phyloP scores from a whole-genome alignment of 2,113 vertebrate genomes.

The Austrofundulus limnaeus region DNA sequence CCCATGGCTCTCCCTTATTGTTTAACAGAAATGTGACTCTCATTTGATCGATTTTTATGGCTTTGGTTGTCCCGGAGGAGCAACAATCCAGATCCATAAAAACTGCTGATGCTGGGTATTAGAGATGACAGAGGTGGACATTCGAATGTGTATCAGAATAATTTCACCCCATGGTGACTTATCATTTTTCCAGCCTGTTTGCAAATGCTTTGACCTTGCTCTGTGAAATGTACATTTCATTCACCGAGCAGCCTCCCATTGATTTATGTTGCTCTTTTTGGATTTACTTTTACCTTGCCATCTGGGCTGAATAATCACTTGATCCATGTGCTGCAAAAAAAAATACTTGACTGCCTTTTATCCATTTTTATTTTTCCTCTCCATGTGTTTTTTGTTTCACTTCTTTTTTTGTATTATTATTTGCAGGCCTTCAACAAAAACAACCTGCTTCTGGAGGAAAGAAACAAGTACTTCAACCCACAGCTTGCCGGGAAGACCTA shows the following conservation, averaged over 20 bases:
- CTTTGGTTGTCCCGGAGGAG: conserved; percentile 52
- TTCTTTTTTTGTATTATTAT: no score
- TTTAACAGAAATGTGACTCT: conserved; percentile 54
- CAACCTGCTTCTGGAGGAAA: conserved; percentile 96
- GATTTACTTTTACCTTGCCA: conserved; percentile 68
- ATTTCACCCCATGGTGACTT: conserved; percentile 58
- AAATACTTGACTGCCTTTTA: conserved; percentile 30
- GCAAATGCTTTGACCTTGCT: conserved; percentile 70
- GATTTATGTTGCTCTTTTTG: conserved; percentile 66
- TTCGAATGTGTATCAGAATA: conserved; percentile 56
- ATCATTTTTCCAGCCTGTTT: conserved; percentile 67
- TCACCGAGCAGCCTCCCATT: conserved; percentile 60
- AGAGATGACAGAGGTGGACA: conserved; percentile 72
- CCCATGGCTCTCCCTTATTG: conserved; percentile 63
- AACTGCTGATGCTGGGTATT: conserved; percentile 66
- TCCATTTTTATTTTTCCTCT: conserved; percentile 33
- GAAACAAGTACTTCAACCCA: conserved; percentile 98
- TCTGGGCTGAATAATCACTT: conserved; percentile 60
- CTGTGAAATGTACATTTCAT: conserved; percentile 64
- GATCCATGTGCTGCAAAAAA: conserved; percentile 37
- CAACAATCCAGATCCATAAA: conserved; percentile 58
- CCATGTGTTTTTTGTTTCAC: conserved; percentile 1
- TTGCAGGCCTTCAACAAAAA: conserved; percentile 98
- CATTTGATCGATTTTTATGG: conserved; percentile 61
- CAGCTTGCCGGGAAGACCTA: conserved; percentile 95